Evolutionary conservation across 2,113 vertebrate genomes (phyloP).

Genomic region (Fregetta grallaria): DNA sequence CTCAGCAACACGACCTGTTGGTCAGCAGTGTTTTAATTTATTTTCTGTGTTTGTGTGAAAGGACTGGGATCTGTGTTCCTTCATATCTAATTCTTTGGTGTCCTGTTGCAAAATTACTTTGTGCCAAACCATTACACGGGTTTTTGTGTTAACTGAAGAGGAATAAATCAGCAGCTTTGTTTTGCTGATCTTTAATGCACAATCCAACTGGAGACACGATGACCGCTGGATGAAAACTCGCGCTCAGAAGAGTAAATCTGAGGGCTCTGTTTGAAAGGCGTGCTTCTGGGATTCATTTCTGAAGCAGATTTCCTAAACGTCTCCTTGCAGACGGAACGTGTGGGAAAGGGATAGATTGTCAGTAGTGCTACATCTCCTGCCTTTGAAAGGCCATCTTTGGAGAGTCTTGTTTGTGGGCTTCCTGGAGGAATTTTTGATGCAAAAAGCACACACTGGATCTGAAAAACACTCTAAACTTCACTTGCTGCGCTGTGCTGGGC

Average conservation of each 20-base stretch:
- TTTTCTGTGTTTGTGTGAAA: not conserved
- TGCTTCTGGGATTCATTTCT: not conserved
- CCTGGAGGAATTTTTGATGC: not conserved
- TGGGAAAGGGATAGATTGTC: not conserved
- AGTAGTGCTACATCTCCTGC: not conserved
- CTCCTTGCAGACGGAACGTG: not conserved
- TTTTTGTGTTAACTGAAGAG: not conserved
- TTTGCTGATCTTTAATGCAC: not conserved
- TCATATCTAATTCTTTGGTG: not conserved
- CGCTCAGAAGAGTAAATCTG: not conserved
- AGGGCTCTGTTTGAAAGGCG: not conserved
- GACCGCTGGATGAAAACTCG: not conserved
- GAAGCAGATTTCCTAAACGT: not conserved
- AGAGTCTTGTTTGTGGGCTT: not conserved
- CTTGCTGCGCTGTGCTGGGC: not conserved
- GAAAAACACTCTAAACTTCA: not conserved
- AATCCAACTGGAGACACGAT: not conserved
- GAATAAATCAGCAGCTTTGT: not conserved
- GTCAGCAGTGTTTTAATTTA: not conserved
- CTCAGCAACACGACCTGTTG: not conserved
- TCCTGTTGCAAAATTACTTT: not conserved
- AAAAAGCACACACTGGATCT: not conserved
- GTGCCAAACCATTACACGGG: not conserved
- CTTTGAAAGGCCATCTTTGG: not conserved
- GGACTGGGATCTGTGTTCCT: not conserved